Base-by-base conservation (phyloP, 1,140 invertebrate genomes). In the Drosophila truncata region DNA sequence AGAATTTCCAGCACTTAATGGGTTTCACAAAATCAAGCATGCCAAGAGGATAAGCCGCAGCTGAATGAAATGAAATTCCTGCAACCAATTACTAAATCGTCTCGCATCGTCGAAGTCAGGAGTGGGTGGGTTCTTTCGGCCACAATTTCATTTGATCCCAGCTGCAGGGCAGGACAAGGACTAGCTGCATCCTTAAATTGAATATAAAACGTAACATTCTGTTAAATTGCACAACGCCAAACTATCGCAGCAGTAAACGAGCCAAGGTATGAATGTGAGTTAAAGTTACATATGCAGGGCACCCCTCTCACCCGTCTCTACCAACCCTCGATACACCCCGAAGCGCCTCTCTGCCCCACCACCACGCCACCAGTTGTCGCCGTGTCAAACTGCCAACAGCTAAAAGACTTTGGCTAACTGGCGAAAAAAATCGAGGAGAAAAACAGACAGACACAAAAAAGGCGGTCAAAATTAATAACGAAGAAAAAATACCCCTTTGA, bases 311-410 rank as follows among this genome's bases (percentile, higher is more conserved):
- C 37, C n/a, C 10, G n/a, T 50, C 37, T 31, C 42, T 63, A 35
- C 33, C 7, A 6, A 13, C 9, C 39, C 31, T 18, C 42, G 2
- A 14, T 14, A 20, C 42, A 8, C 31, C 50, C 1, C 20, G 8
- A n/a, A 16, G 50, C 25, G n/a, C 9, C 31, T 55, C 33, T 23
- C 25, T 41, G 23, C 63, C 50, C 16, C 13, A 31, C 10, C 52
- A 35, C 20, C 35, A 33, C 63, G 20, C 31, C 18, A 55, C 31
- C 18, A 55, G 47, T 60, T 78, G 74, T 77, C 72, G 44, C 46
- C 71, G 72, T 77, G 72, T 77, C 73, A 77, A 76, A 75, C 73
- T 76, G 73, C 73, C 73, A 76, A 76, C 71, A 76, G 73, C 73
- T 76, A 76, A 76, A 76, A 76, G 71, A 76, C 61, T 75, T 75